These are phyloP conservation scores for Capitulum mitella DNA, from an alignment of 2,888 invertebrate genomes.

Conservation along the genomic window DNA sequence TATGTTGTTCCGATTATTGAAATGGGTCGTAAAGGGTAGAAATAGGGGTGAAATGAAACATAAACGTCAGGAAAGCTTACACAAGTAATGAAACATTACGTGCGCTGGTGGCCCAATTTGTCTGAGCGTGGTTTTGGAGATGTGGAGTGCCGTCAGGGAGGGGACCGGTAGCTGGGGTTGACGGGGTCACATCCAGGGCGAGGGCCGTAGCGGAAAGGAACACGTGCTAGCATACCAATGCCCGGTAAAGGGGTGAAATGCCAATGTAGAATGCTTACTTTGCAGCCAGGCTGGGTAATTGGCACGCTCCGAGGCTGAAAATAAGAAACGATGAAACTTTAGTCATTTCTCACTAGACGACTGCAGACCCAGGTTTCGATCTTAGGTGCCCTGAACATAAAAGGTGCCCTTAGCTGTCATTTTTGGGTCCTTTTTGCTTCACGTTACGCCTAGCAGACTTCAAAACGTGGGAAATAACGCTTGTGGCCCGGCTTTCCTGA, in stretches of 20 bases:
- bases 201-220: neutral
- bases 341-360: neutral
- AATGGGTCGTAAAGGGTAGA: conserved; percentile 22
- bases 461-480: too few relatives aligned
- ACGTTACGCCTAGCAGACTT: neutral
- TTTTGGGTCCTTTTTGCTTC: neutral
- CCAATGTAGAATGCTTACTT: conserved; percentile 18
- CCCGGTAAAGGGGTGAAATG: neutral
- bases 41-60: conserved; percentile 24
- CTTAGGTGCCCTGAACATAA: neutral
- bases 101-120: conserved; percentile 15
- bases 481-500: too few relatives aligned
- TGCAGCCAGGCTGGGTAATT: conserved; percentile 25
- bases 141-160: neutral
- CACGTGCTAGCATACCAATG: neutral
- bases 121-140: neutral
- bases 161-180: neutral
- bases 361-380: neutral
- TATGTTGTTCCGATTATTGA: conserved; percentile 23
- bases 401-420: too few relatives aligned
- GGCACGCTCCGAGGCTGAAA: conserved; percentile 1
- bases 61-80: conserved; percentile 16
- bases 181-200: neutral
- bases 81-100: conserved; percentile 17
- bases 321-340: conserved; percentile 8